Conservation (phyloP, 2,113 vertebrate species). For the Dipodomys spectabilis region DNA sequence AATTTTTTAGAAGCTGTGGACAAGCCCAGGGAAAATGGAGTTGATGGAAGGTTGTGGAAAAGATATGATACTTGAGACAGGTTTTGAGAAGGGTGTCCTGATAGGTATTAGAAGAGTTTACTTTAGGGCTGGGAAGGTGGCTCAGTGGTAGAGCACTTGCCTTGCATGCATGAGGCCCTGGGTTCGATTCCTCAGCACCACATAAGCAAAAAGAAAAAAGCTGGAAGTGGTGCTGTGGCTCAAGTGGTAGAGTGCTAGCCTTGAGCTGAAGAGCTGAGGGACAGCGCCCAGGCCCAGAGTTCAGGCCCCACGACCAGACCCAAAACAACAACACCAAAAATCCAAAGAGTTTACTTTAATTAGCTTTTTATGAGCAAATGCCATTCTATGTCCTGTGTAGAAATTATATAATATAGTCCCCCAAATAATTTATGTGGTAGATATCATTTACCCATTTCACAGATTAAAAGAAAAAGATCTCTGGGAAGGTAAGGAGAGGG, state of each 20-base stretch:
- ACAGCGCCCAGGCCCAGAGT: too few species aligned
- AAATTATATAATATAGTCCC: not conserved
- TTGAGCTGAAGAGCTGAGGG: too few species aligned
- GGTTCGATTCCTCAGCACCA: too few species aligned
- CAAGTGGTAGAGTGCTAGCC: too few species aligned
- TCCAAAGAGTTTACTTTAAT: not conserved
- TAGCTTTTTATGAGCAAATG: not conserved
- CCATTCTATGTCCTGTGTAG: not conserved
- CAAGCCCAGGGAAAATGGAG: not conserved
- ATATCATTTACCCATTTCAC: not conserved
- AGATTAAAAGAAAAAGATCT: not conserved
- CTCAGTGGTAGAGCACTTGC: too few species aligned
- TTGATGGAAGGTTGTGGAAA: not conserved
- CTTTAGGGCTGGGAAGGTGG: not conserved
- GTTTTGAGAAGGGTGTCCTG: not conserved
- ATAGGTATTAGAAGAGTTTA: not conserved
- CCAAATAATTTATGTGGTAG: not conserved
- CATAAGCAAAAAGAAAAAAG: too few species aligned
- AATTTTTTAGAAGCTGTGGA: not conserved
- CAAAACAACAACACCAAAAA: too few species aligned
- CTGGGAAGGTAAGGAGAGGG: too few species aligned
- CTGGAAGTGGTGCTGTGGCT: too few species aligned
- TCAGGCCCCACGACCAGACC: too few species aligned
- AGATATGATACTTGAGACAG: not conserved
- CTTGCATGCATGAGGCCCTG: too few species aligned